Evolutionary conservation across 2,797 vertebrate genomes (phyloP), one percentile per base, ranked within the genome.

Genomic region (Sandelia bainsii): DNA sequence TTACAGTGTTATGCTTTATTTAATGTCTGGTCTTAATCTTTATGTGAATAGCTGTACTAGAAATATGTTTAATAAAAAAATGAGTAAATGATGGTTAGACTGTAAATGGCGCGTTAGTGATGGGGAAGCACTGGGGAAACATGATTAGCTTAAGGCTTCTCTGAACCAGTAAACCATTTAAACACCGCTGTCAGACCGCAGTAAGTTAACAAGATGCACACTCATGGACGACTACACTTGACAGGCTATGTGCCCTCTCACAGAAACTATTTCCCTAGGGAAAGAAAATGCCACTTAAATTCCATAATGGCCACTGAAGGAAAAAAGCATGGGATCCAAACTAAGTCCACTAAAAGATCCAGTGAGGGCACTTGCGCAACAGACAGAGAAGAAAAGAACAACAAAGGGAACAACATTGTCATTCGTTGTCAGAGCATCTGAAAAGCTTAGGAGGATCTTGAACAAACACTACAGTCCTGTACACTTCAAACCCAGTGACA

Each of bases 131-230:
- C 32, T 25, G 19, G 50, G 54, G 32, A 81, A 79, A 83, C 32
- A 27, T 62, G 83, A 88, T 91, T 84, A 87, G 80, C 76, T 81
- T 81, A 75, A 82, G 61, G 70, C 72, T 63, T 65, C 42, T 77
- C 62, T 80, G 73, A 66, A 83, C 56, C 72, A 45, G 56, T 91
- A 90, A 92, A 89, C 85, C 81, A 48, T 87, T 93, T 89, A 87
- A 92, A 87, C 59, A 70, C 42, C 42, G 45, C 83, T 87, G 89
- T 90, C 83, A 80, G 71, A 53, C 76, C 73, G 27, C 37, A 69
- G 69, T 62, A 76, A 84, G 74, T 87, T 89, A 89, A 88, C 69
- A 78, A 77, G 82, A 85, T 85, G 45, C 62, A 64, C 60, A 49
- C 3, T 0, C 42, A 14, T 53, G 58, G 62, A 74, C 51, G 61